Conservation (phyloP, 1,140 invertebrate genomes). For the Heliconius hewitsoni region DNA sequence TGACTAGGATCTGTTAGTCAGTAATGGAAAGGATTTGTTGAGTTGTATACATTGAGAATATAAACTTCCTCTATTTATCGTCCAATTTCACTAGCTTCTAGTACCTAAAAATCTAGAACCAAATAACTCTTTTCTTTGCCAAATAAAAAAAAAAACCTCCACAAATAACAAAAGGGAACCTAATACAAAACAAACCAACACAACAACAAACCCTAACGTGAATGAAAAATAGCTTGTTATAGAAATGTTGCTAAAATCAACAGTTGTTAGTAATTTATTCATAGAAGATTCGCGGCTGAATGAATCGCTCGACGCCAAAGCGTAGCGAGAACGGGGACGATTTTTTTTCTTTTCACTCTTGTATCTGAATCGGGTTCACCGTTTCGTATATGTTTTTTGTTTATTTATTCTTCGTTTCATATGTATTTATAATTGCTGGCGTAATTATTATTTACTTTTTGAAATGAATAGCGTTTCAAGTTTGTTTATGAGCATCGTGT, state of each 20-base stretch:
- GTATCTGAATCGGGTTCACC: neutral
- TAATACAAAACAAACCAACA: neutral
- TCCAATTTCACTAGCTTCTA: neutral
- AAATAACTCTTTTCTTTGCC: neutral
- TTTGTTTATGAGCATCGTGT: neutral
- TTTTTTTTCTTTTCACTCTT: constrained; percentile 15
- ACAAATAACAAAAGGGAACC: neutral
- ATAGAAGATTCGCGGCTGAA: constrained; percentile 26
- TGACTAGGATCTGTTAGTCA: too few species aligned
- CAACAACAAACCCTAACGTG: constrained; percentile 1
- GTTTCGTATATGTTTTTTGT: neutral
- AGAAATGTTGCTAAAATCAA: constrained; percentile 20
- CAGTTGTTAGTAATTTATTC: constrained; percentile 32
- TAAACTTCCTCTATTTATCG: neutral
- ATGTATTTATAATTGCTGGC: constrained; percentile 19
- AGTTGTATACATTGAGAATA: too few species aligned
- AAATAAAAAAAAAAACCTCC: neutral
- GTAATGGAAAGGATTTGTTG: too few species aligned
- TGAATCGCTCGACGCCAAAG: constrained; percentile 21
- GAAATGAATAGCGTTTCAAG: neutral
- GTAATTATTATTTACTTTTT: neutral
- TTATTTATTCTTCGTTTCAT: constrained; percentile 5
- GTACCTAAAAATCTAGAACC: neutral
- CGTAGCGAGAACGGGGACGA: neutral
- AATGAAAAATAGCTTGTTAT: constrained; percentile 6